Percentiles rank a stretch among this genome's conserved stretches.
phyloP scores from a whole-genome alignment of 2,888 invertebrate genomes.

The Nemotelus pantherinus region DNA sequence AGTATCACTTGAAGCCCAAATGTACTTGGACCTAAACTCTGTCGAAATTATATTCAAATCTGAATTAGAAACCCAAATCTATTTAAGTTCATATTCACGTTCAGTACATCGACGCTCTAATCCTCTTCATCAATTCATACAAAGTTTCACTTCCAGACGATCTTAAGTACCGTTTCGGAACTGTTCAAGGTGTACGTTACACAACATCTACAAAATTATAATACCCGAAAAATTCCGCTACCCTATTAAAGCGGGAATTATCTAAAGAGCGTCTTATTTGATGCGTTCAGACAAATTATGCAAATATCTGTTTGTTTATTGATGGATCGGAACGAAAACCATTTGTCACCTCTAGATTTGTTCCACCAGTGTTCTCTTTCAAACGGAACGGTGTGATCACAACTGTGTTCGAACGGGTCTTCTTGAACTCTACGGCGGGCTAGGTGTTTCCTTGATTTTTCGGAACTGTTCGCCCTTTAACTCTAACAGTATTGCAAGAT shows the following conservation, averaged over 20 bases:
- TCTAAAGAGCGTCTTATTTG: constrained; percentile 29
- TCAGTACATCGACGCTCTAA: constrained; percentile 7
- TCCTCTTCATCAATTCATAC: constrained; percentile 44
- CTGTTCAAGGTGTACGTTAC: constrained; percentile 16
- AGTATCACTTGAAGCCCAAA: too few species aligned
- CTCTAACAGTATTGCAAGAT: not conserved
- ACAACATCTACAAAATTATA: constrained; percentile 5
- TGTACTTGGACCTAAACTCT: not conserved
- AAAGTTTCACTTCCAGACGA: constrained; percentile 21
- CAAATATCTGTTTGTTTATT: constrained; percentile 44
- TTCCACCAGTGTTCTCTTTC: constrained; percentile 22
- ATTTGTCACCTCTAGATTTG: constrained; percentile 43
- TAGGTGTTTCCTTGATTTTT: not conserved
- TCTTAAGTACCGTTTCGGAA: constrained; percentile 27
- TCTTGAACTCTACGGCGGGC: not conserved
- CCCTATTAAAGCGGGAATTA: not conserved
- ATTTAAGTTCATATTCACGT: constrained; percentile 33
- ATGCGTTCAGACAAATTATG: constrained; percentile 43
- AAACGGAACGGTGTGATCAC: not conserved
- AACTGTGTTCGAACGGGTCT: not conserved
- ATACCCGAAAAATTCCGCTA: constrained; percentile 25
- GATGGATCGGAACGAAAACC: constrained; percentile 45
- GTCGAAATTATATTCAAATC: constrained; percentile 39
- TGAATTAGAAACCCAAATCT: constrained; percentile 40
- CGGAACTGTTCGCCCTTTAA: not conserved